phyloP scores from a whole-genome alignment of 2,888 invertebrate species.

The Anoncus sp. region DNA sequence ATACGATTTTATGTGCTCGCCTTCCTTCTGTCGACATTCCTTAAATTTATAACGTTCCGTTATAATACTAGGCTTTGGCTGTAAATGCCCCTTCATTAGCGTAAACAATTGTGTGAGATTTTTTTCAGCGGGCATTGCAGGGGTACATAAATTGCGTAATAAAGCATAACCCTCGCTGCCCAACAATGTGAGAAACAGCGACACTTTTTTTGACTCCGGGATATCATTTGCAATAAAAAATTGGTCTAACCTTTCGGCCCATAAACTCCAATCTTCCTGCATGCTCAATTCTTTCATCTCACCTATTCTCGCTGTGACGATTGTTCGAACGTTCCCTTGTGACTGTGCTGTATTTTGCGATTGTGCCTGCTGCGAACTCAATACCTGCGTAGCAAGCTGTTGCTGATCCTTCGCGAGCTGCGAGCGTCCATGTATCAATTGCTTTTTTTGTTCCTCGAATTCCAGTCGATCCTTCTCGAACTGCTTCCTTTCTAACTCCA shows the following conservation, averaged over 20 bases:
- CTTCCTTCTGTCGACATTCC: constrained; percentile 45
- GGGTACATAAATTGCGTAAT: constrained; percentile 60
- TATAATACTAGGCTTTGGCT: constrained; percentile 56
- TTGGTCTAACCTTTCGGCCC: constrained; percentile 49
- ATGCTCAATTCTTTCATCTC: too few species aligned
- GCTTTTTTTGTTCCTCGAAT: too few species aligned
- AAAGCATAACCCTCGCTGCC: constrained; percentile 46
- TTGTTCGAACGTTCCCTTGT: too few species aligned
- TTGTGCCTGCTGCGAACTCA: too few species aligned
- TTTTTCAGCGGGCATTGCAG: constrained; percentile 32
- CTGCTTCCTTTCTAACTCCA: too few species aligned
- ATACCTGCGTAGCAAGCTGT: too few species aligned
- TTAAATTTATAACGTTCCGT: constrained; percentile 62
- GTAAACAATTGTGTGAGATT: constrained; percentile 42
- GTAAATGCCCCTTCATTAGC: constrained; percentile 53
- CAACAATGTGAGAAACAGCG: constrained; percentile 32
- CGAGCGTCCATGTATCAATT: too few species aligned
- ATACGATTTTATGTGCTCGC: constrained; percentile 42
- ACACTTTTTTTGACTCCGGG: constrained; percentile 12
- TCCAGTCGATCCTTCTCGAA: too few species aligned
- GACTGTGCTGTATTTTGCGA: too few species aligned
- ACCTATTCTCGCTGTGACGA: too few species aligned
- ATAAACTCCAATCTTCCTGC: constrained; percentile 44
- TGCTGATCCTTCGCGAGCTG: too few species aligned
- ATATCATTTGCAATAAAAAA: constrained; percentile 40